Evolutionary conservation across 2,113 vertebrate genomes (phyloP), one percentile per base, ranked within the genome.

Genomic region (Thunnus thynnus): DNA sequence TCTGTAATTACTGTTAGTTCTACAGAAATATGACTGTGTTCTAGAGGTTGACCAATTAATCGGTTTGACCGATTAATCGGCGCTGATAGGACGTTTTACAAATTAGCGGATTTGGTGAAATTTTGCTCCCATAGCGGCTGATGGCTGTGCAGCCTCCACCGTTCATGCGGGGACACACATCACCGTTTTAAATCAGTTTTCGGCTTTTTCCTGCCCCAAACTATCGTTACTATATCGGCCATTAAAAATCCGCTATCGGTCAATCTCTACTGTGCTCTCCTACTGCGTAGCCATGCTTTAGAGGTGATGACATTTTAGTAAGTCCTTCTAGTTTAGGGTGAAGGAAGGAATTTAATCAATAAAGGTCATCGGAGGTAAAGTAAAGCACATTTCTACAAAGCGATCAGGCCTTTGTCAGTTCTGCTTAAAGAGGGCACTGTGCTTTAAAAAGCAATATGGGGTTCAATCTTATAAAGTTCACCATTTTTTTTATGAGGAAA

Each of bases 1-100:
- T 60, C 60, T 63, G 63, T 81, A 78, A 78, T 86, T 86, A 67
- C 55, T 52, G 71, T 72, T 80, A 58, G 58, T 75, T 58, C 13
- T 51, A 44, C 13, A 62, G 64, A 86, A 82, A 64, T 44, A 52
- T 60, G 41, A 10, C 36, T 17, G 44, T 50, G 13, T 41, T 9
- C 9, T 2, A 41, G 36, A 41, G 36, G 36, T 41, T 9, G 9
- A 41, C 36, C 9, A 9, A 9, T 41, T 41, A 41, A 41, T 41
- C 9, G 8, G 36, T 41, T 41, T 41, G 36, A 9, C 36, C 7
- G 8, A 41, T 41, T 41, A 41, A 41, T 41, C 36, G 7, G 7
- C 8, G 9, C 9, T 6, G 9, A 41, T 41, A 41, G 7, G 7
- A 41, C 7, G 7, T 41, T 41, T 41, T 41, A 41, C 36, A 41